Evolutionary conservation across 2,888 invertebrate species (phyloP).

Genomic region (Chalcosyrphus nemorum): DNA sequence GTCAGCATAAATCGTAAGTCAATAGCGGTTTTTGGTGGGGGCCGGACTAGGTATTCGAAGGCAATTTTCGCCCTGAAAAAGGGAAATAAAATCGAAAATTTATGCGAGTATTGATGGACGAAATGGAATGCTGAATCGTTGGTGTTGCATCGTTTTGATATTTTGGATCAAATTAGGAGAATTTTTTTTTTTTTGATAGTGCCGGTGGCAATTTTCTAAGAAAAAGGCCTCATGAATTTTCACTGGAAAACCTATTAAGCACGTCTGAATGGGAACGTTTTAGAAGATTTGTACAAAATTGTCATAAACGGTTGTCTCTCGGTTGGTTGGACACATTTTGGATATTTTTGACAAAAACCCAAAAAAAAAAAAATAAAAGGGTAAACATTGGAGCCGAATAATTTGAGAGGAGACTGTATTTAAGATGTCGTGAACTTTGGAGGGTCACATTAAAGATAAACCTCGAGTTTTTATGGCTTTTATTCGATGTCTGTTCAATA

Average conservation of each 20-base stretch:
- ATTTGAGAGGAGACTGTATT: conserved; percentile 16
- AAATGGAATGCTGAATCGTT: conserved; percentile 70
- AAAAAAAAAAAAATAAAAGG: too few species aligned
- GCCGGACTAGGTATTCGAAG: conserved; percentile 29
- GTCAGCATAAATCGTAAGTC: conserved; percentile 73
- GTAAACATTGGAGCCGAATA: conserved; percentile 30
- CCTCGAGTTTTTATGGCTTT: conserved; percentile 40
- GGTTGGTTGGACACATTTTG: conserved; percentile 12
- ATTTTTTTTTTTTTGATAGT: conserved; percentile 13
- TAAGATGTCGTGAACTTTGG: conserved; percentile 48
- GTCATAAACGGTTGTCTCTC: conserved; percentile 66
- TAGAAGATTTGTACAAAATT: conserved; percentile 48
- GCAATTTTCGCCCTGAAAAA: conserved; percentile 43
- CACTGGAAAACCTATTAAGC: conserved; percentile 58
- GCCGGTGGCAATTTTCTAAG: conserved; percentile 1
- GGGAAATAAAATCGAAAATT: conserved; percentile 67
- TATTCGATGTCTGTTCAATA: conserved; percentile 20
- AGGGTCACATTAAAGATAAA: conserved; percentile 44
- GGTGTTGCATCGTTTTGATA: conserved; percentile 68
- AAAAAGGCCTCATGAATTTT: conserved; percentile 21
- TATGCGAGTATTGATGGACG: conserved; percentile 71
- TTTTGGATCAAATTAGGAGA: conserved; percentile 67
- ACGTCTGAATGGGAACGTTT: conserved; percentile 57
- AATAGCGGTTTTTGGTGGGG: conserved; percentile 24
- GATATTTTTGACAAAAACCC: too few species aligned